Evolutionary conservation across 2,113 vertebrate species (phyloP).

Genomic region (Urocynchramus pylzowi): DNA sequence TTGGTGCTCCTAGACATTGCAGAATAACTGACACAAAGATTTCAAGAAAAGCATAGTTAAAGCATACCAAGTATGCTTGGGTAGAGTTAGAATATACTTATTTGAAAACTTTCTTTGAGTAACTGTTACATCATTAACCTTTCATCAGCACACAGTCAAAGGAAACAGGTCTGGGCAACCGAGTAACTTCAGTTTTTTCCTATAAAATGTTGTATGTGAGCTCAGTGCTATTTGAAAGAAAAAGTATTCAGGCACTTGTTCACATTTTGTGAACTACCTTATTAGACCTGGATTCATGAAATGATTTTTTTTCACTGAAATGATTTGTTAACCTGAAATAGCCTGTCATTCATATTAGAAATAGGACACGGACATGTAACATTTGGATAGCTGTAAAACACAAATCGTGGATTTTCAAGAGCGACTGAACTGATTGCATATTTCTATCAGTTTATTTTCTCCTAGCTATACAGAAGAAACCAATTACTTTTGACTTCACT

Average conservation of each 20-base stretch:
- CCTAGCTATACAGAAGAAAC: neutral
- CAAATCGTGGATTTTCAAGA: neutral
- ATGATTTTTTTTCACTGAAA: neutral
- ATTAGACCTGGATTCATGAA: neutral
- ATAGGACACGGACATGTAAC: neutral
- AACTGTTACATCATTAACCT: neutral
- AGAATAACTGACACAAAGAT: neutral
- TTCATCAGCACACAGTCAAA: neutral
- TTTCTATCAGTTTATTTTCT: neutral
- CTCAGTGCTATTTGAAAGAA: neutral
- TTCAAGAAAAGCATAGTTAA: neutral
- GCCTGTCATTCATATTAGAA: neutral
- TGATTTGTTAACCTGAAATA: neutral
- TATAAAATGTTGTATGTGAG: neutral
- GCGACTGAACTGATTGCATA: neutral
- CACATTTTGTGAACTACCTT: neutral
- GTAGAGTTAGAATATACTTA: neutral
- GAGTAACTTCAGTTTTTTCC: neutral
- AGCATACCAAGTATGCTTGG: neutral
- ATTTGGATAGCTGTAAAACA: neutral
- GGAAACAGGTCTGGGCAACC: neutral
- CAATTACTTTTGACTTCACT: neutral
- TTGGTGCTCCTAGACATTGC: neutral
- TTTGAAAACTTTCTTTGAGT: neutral
- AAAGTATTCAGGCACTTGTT: neutral